Evolutionary conservation across 2,888 invertebrate genomes (phyloP).

Genomic region (Lithophane socia): DNA sequence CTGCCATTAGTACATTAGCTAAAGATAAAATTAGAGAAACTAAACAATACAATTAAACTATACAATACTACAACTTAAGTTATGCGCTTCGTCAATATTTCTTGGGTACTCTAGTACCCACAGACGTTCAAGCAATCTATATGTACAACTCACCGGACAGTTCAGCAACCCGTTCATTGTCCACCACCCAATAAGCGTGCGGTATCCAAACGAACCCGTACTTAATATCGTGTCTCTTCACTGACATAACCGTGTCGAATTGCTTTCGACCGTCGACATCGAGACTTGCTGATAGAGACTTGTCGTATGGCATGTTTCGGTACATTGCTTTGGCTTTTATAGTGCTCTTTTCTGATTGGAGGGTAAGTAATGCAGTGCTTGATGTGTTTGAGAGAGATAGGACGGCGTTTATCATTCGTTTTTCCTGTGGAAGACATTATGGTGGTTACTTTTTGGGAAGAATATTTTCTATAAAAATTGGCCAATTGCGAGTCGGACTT

Average conservation of each 20-base stretch:
- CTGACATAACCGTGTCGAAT: constrained; percentile 92
- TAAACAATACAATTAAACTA: too few species aligned
- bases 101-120: neutral
- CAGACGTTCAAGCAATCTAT: neutral
- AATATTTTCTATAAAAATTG: too few species aligned
- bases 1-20: too few species aligned
- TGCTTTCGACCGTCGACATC: constrained; percentile 94
- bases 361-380: constrained; percentile 88
- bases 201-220: constrained; percentile 94
- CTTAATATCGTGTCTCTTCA: constrained; percentile 90
- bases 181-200: constrained; percentile 93
- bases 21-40: too few species aligned
- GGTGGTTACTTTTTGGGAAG: neutral
- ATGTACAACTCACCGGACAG: constrained; percentile 58
- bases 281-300: constrained; percentile 92
- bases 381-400: constrained; percentile 83
- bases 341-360: constrained; percentile 92
- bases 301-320: constrained; percentile 92
- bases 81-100: neutral
- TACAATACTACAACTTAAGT: neutral
- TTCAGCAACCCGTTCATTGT: constrained; percentile 92
- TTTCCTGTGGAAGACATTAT: constrained; percentile 77
- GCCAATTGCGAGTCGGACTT: too few species aligned
- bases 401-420: constrained; percentile 86
- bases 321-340: constrained; percentile 93